Evolutionary conservation across 2,888 invertebrate genomes (phyloP), one percentile per base, ranked within the genome.

Genomic region (Aphodius sticticus): DNA sequence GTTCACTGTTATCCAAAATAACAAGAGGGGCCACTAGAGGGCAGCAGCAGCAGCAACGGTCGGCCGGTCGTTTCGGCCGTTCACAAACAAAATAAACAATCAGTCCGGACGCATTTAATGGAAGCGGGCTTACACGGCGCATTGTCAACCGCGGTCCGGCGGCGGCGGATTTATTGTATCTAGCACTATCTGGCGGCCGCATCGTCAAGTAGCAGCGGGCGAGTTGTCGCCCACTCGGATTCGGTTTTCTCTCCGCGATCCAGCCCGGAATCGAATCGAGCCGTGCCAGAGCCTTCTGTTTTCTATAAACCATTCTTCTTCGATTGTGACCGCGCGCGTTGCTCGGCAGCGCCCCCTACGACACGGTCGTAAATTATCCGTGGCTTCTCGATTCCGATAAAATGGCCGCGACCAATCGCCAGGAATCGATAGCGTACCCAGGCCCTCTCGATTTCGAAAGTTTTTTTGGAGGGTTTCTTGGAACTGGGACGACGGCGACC

Each of bases 181-280:
- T 82, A 81, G 79, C 80, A 80, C 81, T 83, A 83, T 84, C 84
- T 80, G 81, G 80, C 81, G 82, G 82, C 81, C 83, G 83, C 82
- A 83, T 84, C 84, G 80, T 81, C 81, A 83, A 84, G 84, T 83
- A 83, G 84, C 82, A 81, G 82, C 83, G 74, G 36, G 35, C 36
- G 53, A 53, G 53, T 53, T 5, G 53, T 37, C 84, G 84, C 84
- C 84, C 84, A 84, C 84, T 83, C 82, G 82, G 80, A 81, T 82
- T 82, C 81, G 82, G 81, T 80, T 81, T 80, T 81, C 79, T 78
- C 77, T 79, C n/a, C 35, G 35, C 74, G 74, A 16, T 15, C 35
- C 74, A 36, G 36, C 36, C 36, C 74, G 74, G 71, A 16, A 35
- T 16, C 71, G 71, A 16, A 53, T 53, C 53, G 53, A 53, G 53